Conservation (phyloP, 2,797 vertebrate species). For the Argyrosomus regius region DNA sequence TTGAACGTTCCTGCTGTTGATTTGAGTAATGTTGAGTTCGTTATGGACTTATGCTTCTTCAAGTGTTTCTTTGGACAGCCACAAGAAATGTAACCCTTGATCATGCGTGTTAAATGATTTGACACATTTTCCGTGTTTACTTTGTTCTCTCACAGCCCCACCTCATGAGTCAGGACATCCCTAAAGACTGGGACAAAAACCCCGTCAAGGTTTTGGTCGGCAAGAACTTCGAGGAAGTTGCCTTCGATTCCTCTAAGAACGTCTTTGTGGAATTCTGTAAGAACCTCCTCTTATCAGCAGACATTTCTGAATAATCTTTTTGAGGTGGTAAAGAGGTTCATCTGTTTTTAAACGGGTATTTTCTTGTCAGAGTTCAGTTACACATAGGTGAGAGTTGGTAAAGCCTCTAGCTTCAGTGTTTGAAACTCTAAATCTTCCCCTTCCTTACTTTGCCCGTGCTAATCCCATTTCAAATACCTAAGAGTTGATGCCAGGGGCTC, state of each 20-base stretch:
- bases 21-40: not conserved
- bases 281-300: slow-evolving; percentile 50
- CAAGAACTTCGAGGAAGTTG: slow-evolving; percentile 97
- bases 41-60: not conserved
- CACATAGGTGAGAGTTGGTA: slow-evolving; percentile 7
- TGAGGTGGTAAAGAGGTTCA: not conserved
- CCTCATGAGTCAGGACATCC: slow-evolving; percentile 97
- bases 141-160: slow-evolving; percentile 87
- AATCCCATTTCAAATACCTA: slow-evolving; percentile 39
- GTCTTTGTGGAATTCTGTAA: slow-evolving; percentile 99
- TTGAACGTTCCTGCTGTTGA: not conserved
- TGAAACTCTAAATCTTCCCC: slow-evolving; percentile 52
- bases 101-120: not conserved
- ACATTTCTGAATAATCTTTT: not conserved
- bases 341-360: slow-evolving; percentile 7
- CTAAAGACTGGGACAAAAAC: slow-evolving; percentile 95
- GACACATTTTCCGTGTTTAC: not conserved
- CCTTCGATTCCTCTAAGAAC: slow-evolving; percentile 91
- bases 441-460: slow-evolving; percentile 2
- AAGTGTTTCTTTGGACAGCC: not conserved
- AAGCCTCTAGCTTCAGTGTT: not conserved
- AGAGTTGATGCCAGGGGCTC: slow-evolving; percentile 16
- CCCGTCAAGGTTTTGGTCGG: slow-evolving; percentile 95
- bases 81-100: not conserved
- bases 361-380: slow-evolving; percentile 23